Base-by-base conservation (phyloP, 2,113 vertebrate species). In the Labeo catla region DNA sequence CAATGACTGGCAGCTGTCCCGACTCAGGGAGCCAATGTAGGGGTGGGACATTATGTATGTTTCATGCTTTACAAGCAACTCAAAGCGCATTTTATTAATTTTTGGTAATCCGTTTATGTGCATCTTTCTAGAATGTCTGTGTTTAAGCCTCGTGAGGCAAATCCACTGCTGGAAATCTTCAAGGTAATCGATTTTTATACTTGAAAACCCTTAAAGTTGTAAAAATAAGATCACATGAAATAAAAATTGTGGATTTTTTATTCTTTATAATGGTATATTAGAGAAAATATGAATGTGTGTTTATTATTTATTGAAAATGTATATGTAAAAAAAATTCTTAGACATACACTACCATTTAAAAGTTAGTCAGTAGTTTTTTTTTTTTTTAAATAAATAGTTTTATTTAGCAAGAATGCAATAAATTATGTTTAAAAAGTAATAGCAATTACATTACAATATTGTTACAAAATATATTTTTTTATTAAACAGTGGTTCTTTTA, bases 81-180 rank as follows among this genome's bases (percentile, higher is more conserved):
- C 91, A 89, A 90, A 90, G 89, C 89, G 87, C 88, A 84, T 84
- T 84, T 87, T 90, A 91, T 94, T 93, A 92, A 94, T 94, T 92
- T 47, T 91, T 84, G 66, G 65, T 93, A 93, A 95, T 93, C 89
- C 91, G 90, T 91, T 94, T 94, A 86, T 91, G 91, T 92, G 92
- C 91, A 93, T 92, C 90, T 91, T 91, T 85, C 52, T 86, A 73
- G 70, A n/a, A 89, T 85, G 85, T 73, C 79, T 87, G 74, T 59
- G 8, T 84, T 86, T 85, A 76, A 84, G 87, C 89, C 78, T 84
- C 88, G 86, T 7, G 43, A 78, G 73, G 83, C 83, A 90, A 86
- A 90, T 89, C 83, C 50, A 36, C 68, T 65, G 34, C 72, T 81
- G 63, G 79, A 88, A 86, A 83, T 80, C 57, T 77, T 50, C 10